Evolutionary conservation across 2,113 vertebrate genomes (phyloP), one percentile per base, ranked within the genome.

Genomic region (Cryptotis parvus): DNA sequence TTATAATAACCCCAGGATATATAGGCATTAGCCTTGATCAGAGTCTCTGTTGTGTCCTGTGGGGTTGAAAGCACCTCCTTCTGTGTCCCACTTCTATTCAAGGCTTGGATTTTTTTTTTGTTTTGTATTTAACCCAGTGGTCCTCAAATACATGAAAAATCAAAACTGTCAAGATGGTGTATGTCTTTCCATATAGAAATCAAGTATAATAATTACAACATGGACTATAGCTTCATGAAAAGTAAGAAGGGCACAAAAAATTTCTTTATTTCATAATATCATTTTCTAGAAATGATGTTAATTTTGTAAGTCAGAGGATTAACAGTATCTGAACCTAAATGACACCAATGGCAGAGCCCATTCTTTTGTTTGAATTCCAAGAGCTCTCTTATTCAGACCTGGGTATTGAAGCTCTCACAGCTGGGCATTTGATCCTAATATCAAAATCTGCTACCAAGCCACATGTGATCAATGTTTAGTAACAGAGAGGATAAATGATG

Each of bases 401-500:
- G 72, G 80, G 86, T 66, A 61, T 86, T 94, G 92, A 84, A 29
- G 72, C 9, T 87, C 96, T 87, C 96, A 95, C 93, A 97, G 95
- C 96, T 97, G 96, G 94, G 78, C 82, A 91, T 79, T 84, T 92
- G 84, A 95, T 93, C 81, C 79, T 95, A 95, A 45, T 78, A 90
- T 90, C 87, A 96, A 96, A 87, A 91, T 90, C 83, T 96, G 92
- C 92, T 96, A 86, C 65, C 66, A 89, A 95, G 91, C 45, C 84
- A 81, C 91, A 95, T 1, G 0, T 24, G 88, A 96, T 95, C 96
- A 96, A 85, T 95, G 80, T 97, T 97, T 97, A 95, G 74, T 78
- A 95, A 94, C 89, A 95, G 89, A 79, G 6, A 93, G 94, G 96
- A 92, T 94, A 95, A 96, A 94, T 94, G 95, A 97, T 92, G 87